These are phyloP conservation scores for Neosilurus hyrtlii DNA, from an alignment of 2,797 vertebrate genomes.

Conservation along the genomic window DNA sequence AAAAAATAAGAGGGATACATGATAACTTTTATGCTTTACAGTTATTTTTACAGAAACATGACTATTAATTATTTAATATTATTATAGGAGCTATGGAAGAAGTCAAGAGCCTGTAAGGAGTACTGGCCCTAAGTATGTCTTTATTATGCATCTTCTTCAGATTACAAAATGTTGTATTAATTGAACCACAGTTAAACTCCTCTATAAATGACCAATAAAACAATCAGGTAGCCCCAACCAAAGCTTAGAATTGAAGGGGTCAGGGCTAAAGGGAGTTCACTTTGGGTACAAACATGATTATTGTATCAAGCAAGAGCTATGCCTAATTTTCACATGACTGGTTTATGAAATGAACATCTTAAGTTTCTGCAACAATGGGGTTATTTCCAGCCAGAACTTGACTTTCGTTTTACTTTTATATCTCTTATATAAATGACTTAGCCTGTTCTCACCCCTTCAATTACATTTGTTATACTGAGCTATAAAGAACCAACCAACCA, in stretches of 20 bases:
- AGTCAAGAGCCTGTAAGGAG: neutral
- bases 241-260: neutral
- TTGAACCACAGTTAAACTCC: neutral
- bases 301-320: too few relatives aligned
- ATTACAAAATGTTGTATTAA: neutral
- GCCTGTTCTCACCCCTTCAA: too few relatives aligned
- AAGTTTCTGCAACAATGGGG: too few relatives aligned
- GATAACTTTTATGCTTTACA: neutral
- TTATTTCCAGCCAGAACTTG: too few relatives aligned
- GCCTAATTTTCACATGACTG: too few relatives aligned
- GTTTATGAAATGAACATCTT: too few relatives aligned
- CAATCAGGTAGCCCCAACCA: neutral
- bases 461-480: neutral
- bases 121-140: slow-evolving; percentile 6
- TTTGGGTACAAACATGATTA: too few relatives aligned
- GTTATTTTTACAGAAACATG: neutral
- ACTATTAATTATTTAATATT: neutral
- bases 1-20: neutral
- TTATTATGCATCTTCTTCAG: neutral
- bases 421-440: too few relatives aligned
- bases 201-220: neutral
- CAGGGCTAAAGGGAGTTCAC: too few relatives aligned
- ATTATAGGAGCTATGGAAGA: slow-evolving; percentile 5
- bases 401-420: too few relatives aligned
- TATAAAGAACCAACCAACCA: neutral